These are phyloP conservation scores for Pteria penguin DNA, from an alignment of 2,888 invertebrate species.

Conservation along the genomic window DNA sequence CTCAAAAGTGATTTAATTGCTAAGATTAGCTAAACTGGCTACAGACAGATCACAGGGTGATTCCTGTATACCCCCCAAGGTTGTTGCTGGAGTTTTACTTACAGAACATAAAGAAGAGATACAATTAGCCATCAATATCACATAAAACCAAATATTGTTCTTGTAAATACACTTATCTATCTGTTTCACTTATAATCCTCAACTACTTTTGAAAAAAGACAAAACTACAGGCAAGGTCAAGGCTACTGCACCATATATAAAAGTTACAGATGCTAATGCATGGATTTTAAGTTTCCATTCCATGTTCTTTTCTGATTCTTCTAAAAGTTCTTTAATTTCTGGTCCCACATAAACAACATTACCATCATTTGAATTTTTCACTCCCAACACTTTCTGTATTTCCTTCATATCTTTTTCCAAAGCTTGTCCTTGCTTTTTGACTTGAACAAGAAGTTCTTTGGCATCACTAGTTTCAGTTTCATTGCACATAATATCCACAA, in stretches of 20 bases:
- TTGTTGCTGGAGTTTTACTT: too few species aligned
- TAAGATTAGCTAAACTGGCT: too few species aligned
- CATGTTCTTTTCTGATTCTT: constrained; percentile 72
- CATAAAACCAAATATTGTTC: too few species aligned
- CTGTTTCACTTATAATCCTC: neutral
- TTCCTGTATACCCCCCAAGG: too few species aligned
- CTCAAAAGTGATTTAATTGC: too few species aligned
- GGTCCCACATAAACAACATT: constrained; percentile 75
- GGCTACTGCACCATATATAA: constrained; percentile 75
- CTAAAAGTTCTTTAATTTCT: constrained; percentile 73
- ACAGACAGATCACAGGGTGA: too few species aligned
- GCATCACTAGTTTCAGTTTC: too few species aligned
- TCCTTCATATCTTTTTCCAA: constrained; percentile 70
- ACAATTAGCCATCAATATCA: too few species aligned
- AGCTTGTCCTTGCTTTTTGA: constrained; percentile 66
- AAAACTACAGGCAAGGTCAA: constrained; percentile 69
- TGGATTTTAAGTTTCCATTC: constrained; percentile 77
- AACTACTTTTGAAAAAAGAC: constrained; percentile 52
- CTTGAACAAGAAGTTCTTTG: constrained; percentile 47
- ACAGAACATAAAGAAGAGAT: too few species aligned
- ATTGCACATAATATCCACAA: too few species aligned
- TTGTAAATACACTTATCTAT: neutral
- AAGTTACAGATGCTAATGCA: constrained; percentile 73
- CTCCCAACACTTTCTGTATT: constrained; percentile 65
- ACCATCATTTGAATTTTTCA: constrained; percentile 23